These are phyloP conservation scores for Tokudaia tokunoshimensis DNA, from an alignment of 2,797 vertebrate genomes.

Conservation along the genomic window DNA sequence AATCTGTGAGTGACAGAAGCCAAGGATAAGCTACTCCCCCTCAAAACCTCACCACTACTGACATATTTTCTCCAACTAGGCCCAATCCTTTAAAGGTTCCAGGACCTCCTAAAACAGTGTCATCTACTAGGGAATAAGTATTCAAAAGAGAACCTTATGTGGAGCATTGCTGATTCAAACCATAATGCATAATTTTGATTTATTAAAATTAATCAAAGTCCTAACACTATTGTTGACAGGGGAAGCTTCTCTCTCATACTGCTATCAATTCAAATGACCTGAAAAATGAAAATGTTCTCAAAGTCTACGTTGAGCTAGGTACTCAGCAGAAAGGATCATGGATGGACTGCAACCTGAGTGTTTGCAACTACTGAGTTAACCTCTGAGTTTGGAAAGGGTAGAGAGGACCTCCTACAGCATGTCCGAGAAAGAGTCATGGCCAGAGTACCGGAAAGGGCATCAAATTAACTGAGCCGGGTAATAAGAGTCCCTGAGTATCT, in stretches of 20 bases:
- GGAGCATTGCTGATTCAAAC: background rate
- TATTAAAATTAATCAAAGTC: conserved; percentile 6
- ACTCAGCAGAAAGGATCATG: background rate
- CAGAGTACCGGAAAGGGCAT: background rate
- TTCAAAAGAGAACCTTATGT: background rate
- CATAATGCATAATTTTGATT: background rate
- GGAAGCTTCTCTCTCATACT: background rate
- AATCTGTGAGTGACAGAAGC: background rate
- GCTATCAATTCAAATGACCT: background rate
- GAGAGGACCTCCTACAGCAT: background rate
- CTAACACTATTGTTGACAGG: background rate
- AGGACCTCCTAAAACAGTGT: background rate
- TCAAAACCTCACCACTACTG: background rate
- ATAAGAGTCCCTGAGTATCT: background rate
- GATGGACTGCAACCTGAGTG: background rate
- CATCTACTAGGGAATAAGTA: background rate
- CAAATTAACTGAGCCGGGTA: background rate
- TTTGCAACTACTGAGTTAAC: background rate
- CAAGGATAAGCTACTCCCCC: too few relatives aligned
- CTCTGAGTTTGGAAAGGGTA: background rate
- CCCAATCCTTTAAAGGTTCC: background rate
- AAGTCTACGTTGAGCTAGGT: background rate
- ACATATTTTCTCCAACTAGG: background rate
- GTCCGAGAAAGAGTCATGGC: background rate
- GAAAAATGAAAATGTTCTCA: background rate